These are phyloP conservation scores for Nephrotoma guestfalica DNA, from an alignment of 2,888 invertebrate species.

Conservation along the genomic window DNA sequence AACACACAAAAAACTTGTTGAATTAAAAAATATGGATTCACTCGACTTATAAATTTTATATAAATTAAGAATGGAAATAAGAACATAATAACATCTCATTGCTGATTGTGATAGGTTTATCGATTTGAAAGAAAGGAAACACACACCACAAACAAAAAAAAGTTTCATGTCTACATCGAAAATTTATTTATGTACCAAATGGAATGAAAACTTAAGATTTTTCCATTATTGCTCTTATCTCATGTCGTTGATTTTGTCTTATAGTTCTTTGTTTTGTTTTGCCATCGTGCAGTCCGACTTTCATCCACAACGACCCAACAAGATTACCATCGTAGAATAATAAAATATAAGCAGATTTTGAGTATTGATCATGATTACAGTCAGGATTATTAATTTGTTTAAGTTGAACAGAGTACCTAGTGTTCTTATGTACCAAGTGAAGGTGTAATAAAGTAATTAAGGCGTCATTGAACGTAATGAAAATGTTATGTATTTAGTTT, in stretches of 20 bases:
- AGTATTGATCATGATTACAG: neutral
- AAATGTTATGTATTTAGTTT: neutral
- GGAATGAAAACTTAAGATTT: neutral
- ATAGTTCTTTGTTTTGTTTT: neutral
- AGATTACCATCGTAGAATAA: neutral
- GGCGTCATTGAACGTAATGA: neutral
- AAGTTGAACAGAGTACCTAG: neutral
- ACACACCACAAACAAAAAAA: neutral
- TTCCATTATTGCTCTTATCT: neutral
- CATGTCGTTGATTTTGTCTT: neutral
- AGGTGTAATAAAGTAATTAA: neutral
- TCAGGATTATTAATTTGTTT: neutral
- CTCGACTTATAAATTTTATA: neutral
- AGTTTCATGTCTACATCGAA: neutral
- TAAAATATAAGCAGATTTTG: neutral
- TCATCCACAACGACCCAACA: neutral
- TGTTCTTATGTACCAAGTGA: neutral
- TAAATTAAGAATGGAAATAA: neutral
- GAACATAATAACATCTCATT: neutral
- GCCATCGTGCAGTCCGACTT: neutral
- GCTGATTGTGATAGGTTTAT: neutral
- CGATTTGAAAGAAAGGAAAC: neutral
- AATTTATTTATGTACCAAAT: neutral
- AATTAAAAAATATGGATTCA: neutral
- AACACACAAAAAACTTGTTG: neutral